Evolutionary conservation across 2,797 vertebrate genomes (phyloP).

Genomic region (Anguilla marmorata): DNA sequence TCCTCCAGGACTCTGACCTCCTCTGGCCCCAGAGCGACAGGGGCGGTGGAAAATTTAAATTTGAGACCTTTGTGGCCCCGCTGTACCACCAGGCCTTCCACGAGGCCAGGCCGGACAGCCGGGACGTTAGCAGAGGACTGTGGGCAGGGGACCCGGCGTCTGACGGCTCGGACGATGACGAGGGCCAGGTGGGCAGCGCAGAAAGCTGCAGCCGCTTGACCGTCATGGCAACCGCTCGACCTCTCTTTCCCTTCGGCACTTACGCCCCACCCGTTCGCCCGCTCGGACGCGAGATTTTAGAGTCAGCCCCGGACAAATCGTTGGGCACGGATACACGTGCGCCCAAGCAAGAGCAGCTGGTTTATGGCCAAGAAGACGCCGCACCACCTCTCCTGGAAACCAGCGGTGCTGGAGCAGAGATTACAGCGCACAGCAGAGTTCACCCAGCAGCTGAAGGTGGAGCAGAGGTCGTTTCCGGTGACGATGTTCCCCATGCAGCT

Average conservation of each 20-base stretch:
- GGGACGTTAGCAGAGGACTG: neutral
- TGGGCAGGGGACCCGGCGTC: neutral
- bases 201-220: neutral
- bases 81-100: slow-evolving; percentile 65
- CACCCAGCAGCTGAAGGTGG: neutral
- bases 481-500: neutral
- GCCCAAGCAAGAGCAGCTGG: neutral
- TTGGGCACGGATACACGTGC: neutral
- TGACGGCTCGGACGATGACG: neutral
- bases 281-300: neutral
- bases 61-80: slow-evolving; percentile 66
- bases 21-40: slow-evolving; percentile 31
- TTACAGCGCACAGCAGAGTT: neutral
- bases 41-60: slow-evolving; percentile 47
- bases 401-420: neutral
- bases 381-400: neutral
- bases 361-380: neutral
- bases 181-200: neutral
- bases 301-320: neutral
- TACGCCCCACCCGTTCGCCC: neutral
- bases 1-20: slow-evolving; percentile 7
- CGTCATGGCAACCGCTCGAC: neutral
- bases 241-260: neutral
- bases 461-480: neutral
- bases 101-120: slow-evolving; percentile 51